phyloP scores from a whole-genome alignment of 2,113 vertebrate species.

The Emydocephalus ijimae region DNA sequence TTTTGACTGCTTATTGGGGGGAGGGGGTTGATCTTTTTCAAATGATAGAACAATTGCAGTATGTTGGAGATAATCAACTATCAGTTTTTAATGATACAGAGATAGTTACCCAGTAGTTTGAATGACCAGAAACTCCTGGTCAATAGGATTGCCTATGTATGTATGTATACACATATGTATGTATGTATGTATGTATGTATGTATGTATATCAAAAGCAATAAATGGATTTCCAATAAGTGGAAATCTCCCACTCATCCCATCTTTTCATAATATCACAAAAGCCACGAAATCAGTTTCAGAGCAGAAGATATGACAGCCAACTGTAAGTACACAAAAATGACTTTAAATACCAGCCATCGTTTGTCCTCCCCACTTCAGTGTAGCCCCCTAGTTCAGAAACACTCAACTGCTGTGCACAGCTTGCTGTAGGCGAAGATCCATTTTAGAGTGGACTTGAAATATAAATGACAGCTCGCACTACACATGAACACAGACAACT shows the following conservation, averaged over 20 bases:
- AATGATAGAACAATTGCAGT: background rate
- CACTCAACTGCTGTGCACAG: conserved; percentile 57
- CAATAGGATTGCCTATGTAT: no score
- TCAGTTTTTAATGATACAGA: background rate
- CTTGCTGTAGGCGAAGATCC: conserved; percentile 80
- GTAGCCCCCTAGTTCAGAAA: conserved; percentile 65
- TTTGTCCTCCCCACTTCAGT: conserved; percentile 75
- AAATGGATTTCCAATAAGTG: conserved; percentile 67
- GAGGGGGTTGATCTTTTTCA: conserved; percentile 36
- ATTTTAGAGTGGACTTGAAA: conserved; percentile 82
- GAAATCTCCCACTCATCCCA: conserved; percentile 63
- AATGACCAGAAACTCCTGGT: background rate
- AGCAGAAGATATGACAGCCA: conserved; percentile 79
- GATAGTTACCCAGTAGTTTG: background rate
- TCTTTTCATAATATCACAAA: conserved; percentile 76
- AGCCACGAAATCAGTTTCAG: conserved; percentile 77
- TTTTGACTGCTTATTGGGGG: conserved; percentile 39
- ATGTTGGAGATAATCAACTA: background rate
- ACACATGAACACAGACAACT: conserved; percentile 84
- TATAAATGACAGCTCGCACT: conserved; percentile 86
- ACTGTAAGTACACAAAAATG: conserved; percentile 86
- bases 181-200: conserved; percentile 24
- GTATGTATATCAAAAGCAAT: conserved; percentile 66
- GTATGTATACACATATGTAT: background rate
- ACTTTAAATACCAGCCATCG: conserved; percentile 92